A percentile compares a stretch with the other conserved stretches of the same genome.
Evolutionary conservation across 2,113 vertebrate genomes (phyloP).

Genomic region (Cichladusa arquata): DNA sequence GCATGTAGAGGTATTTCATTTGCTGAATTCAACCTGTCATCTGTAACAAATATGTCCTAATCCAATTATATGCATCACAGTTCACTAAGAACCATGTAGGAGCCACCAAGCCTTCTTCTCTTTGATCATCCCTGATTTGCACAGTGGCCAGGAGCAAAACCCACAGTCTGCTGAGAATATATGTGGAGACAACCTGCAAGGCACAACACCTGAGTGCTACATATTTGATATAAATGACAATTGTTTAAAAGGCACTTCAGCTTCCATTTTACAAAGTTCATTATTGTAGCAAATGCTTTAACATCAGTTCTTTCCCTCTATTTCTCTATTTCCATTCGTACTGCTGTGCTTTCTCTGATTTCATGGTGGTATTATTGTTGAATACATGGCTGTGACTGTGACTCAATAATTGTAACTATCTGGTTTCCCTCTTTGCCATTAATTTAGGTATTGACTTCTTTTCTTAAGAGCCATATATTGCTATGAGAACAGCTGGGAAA

Average conservation of each 20-base stretch:
- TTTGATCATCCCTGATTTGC: conserved; percentile 55
- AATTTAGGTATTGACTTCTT: conserved; percentile 14
- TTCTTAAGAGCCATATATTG: not conserved
- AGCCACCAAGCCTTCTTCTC: not conserved
- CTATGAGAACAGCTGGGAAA: not conserved
- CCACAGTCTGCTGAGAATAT: not conserved
- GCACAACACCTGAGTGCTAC: not conserved
- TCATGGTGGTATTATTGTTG: not conserved
- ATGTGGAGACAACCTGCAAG: not conserved
- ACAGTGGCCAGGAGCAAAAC: conserved; percentile 32
- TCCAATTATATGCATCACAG: conserved; percentile 51
- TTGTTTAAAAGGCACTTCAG: not conserved
- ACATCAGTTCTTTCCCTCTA: not conserved
- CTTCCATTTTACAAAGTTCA: not conserved
- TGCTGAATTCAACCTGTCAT: conserved; percentile 34
- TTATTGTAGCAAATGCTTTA: not conserved
- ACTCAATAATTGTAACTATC: not conserved
- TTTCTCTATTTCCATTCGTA: not conserved
- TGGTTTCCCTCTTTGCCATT: not conserved
- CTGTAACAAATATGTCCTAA: conserved; percentile 58
- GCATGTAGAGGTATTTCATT: conserved; percentile 44
- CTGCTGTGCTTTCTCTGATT: not conserved
- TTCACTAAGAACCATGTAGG: not conserved
- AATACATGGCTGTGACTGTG: not conserved
- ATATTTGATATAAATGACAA: not conserved